These are phyloP conservation scores for Agelas oroides DNA, from an alignment of 37 sponge, comb jelly and placozoan species.

Conservation along the genomic window DNA sequence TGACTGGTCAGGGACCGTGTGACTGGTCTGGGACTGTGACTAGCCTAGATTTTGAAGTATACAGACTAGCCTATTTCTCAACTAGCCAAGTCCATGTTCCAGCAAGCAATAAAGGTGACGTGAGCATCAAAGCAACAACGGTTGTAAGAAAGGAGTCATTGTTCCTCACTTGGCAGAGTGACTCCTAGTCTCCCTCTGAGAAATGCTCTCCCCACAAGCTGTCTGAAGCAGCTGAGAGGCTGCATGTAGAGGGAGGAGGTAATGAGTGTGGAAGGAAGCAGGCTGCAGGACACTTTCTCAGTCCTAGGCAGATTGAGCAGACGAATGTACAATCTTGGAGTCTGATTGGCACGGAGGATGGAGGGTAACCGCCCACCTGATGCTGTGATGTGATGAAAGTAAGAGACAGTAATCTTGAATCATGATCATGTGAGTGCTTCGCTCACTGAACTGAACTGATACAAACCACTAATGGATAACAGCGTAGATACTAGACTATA, in stretches of 20 bases:
- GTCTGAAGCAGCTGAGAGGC: slow-evolving; percentile 44
- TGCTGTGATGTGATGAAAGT: not conserved
- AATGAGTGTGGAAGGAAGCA: slow-evolving; percentile 44
- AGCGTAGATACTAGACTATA: too few species aligned
- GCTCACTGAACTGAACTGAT: too few species aligned
- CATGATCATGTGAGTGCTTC: too few species aligned
- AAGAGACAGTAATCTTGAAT: not conserved
- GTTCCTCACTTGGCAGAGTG: slow-evolving; percentile 19
- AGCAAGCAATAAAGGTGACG: too few species aligned
- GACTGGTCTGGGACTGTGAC: too few species aligned
- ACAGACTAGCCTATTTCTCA: too few species aligned
- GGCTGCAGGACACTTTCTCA: not conserved
- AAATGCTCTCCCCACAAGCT: slow-evolving; percentile 34
- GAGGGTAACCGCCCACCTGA: slow-evolving; percentile 35
- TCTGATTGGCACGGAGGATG: slow-evolving; percentile 35
- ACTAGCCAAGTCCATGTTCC: too few species aligned
- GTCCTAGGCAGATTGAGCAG: slow-evolving; percentile 6
- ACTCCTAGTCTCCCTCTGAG: slow-evolving; percentile 46
- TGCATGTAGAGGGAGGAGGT: slow-evolving; percentile 19
- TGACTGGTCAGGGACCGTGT: too few species aligned
- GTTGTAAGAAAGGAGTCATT: too few species aligned
- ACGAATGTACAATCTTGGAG: slow-evolving; percentile 43
- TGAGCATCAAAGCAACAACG: too few species aligned
- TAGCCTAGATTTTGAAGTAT: too few species aligned
- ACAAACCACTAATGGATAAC: not conserved